Percentiles rank a stretch among this genome's conserved stretches.
These are phyloP conservation scores for Hymenopus coronatus DNA, from an alignment of 2,888 invertebrate genomes.

Conservation along the genomic window DNA sequence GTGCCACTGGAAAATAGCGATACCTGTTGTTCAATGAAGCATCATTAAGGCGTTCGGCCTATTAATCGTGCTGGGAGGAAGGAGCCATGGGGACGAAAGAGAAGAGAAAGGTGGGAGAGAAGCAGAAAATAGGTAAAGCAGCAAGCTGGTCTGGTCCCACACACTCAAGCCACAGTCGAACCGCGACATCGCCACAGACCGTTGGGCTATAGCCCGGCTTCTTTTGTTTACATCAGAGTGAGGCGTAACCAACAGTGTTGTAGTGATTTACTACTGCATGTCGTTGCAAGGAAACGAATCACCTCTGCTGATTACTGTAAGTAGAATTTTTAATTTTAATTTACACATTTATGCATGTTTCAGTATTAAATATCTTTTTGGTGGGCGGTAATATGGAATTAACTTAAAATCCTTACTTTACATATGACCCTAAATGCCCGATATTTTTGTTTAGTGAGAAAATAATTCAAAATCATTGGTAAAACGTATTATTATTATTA, in stretches of 20 bases:
- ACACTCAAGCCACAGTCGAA: not conserved
- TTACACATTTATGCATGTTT: no score
- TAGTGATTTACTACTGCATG: not conserved
- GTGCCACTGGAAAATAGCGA: not conserved
- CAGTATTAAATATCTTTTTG: no score
- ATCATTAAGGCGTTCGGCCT: not conserved
- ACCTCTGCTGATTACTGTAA: no score
- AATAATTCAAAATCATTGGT: no score
- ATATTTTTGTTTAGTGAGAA: no score
- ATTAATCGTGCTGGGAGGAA: not conserved
- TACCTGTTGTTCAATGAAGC: not conserved
- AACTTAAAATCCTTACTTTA: no score
- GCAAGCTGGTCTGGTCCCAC: not conserved
- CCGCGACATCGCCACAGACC: not conserved
- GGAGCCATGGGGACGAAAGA: not conserved
- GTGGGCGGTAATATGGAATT: no score
- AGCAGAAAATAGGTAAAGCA: not conserved
- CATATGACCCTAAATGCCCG: no score
- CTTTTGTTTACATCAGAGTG: not conserved
- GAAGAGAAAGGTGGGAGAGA: not conserved
- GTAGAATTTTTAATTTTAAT: no score
- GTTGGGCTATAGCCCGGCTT: no score
- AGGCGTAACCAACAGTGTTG: not conserved
- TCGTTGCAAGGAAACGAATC: not conserved
- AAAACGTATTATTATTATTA: no score